phyloP scores from a whole-genome alignment of 2,797 vertebrate genomes.

The Limosa lapponica region DNA sequence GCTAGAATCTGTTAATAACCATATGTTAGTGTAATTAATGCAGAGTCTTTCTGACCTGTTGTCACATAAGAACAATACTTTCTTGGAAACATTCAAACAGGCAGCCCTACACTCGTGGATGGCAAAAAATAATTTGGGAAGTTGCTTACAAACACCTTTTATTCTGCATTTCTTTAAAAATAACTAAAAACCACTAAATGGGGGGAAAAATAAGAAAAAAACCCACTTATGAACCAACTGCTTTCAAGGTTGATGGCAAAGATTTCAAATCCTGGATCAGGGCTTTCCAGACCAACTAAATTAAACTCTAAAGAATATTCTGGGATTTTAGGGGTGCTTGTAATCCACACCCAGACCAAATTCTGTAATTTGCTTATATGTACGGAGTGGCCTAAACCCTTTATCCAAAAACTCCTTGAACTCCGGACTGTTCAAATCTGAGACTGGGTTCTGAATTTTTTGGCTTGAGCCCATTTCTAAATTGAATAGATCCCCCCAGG shows the following conservation, averaged over 20 bases:
- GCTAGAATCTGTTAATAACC: conserved; percentile 98
- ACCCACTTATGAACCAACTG: neutral
- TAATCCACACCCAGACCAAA: neutral
- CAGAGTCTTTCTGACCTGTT: conserved; percentile 94
- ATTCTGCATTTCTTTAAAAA: conserved; percentile 52
- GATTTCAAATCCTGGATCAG: neutral
- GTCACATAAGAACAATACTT: conserved; percentile 88
- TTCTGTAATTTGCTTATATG: neutral
- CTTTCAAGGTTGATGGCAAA: neutral
- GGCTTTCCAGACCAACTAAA: neutral
- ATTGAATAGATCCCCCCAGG: conserved; percentile 63
- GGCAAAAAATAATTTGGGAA: conserved; percentile 76
- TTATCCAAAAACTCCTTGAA: conserved; percentile 18
- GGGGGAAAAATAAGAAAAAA: neutral
- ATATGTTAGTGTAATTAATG: conserved; percentile 99
- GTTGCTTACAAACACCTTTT: conserved; percentile 78
- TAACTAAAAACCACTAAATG: neutral
- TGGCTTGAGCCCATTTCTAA: conserved; percentile 50
- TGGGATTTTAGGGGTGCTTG: neutral
- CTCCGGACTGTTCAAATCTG: neutral
- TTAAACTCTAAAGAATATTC: neutral
- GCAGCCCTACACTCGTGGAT: conserved; percentile 67
- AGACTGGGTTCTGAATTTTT: conserved; percentile 3
- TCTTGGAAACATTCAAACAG: conserved; percentile 85
- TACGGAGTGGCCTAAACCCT: neutral